Evolutionary conservation across 2,888 invertebrate species (phyloP), one percentile per base, ranked within the genome.

Genomic region (Vandiemenella viatica): DNA sequence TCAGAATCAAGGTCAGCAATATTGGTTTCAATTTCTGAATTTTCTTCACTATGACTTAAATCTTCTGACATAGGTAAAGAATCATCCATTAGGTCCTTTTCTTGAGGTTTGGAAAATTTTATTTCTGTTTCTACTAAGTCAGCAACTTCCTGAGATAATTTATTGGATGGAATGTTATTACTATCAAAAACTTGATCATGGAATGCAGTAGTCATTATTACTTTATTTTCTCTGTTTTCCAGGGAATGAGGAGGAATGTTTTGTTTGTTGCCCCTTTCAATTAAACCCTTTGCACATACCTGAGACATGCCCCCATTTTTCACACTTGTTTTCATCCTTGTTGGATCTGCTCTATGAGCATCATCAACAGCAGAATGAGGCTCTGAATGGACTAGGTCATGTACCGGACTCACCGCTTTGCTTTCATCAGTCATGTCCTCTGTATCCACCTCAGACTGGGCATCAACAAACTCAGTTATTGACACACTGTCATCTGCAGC

Each of bases 321-420:
- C 52, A 21, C 37, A 51, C 55, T 41, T 52, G 49, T 46, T 51
- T 51, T 37, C 45, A 37, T 13, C 47, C 48, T 22, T 45, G 41
- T 13, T 38, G 37, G 37, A 45, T 55, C 46, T 53, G 41, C 32
- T 42, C 47, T 38, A 8, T 41, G 51, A 18, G 48, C 49, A n/a
- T n/a, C 32, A 32, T 32, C n/a, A 13, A 10, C n/a, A n/a, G 13
- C 32, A 19, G 19, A 20, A 13, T 13, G n/a, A 20, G 10, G 19
- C 21, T 44, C 45, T 44, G 49, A 32, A 37, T 48, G 50, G 47
- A 41, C 17, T 41, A 48, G 38, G 20, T 51, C 54, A 49, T 46
- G 43, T 43, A 51, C 46, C 32, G 47, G 44, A 55, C 55, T 55
- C 53, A 55, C 55, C 55, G 52, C 53, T 54, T 55, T 53, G 45